phyloP scores from a whole-genome alignment of 2,888 invertebrate species.

The Steinernema scapterisci region DNA sequence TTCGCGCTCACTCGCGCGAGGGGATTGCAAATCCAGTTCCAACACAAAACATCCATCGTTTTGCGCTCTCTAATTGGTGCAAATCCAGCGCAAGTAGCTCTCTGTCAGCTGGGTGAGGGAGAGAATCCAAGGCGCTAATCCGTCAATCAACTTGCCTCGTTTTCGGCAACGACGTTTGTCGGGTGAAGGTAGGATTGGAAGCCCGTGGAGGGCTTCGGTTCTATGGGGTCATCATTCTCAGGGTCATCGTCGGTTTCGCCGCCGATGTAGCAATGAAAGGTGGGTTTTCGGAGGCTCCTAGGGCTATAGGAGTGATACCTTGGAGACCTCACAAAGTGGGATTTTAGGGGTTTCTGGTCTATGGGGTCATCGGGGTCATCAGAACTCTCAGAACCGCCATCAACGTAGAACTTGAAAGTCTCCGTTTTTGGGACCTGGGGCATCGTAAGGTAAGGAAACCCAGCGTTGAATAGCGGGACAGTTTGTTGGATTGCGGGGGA shows the following conservation, averaged over 20 bases:
- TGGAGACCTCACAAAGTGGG: too few relatives aligned
- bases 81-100: constrained; percentile 10
- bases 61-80: constrained; percentile 26
- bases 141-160: constrained; percentile 22
- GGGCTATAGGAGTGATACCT: too few relatives aligned
- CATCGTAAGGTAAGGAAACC: too few relatives aligned
- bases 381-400: too few relatives aligned
- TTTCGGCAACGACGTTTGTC: not conserved
- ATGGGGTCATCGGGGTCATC: too few relatives aligned
- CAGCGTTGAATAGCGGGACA: not conserved
- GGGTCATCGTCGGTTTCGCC: not conserved
- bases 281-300: too few relatives aligned
- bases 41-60: not conserved
- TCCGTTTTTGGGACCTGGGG: not conserved
- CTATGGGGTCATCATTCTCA: not conserved
- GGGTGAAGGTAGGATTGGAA: not conserved
- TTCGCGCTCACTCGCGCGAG: not conserved
- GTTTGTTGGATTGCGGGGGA: not conserved
- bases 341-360: too few relatives aligned
- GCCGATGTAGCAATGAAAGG: not conserved
- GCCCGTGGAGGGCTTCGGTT: too few relatives aligned
- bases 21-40: constrained; percentile 5
- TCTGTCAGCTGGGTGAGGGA: too few relatives aligned
- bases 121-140: constrained; percentile 2
- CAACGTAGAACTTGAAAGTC: too few relatives aligned